A percentile compares a stretch with the other conserved stretches of the same genome.
These are phyloP conservation scores for Dioctria linearis DNA, from an alignment of 2,888 invertebrate species.

Conservation along the genomic window DNA sequence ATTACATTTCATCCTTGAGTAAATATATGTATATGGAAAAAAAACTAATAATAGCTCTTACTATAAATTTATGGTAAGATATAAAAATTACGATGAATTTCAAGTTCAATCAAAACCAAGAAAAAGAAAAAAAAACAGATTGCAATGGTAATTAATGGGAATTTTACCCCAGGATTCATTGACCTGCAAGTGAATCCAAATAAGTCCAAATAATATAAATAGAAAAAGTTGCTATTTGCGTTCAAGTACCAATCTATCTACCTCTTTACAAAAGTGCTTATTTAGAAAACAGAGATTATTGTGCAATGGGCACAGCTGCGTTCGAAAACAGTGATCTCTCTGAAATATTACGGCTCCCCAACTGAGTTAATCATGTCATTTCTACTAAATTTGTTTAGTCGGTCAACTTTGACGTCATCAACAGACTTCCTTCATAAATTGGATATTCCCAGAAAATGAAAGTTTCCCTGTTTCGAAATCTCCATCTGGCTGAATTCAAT, in stretches of 20 bases:
- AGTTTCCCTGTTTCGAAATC: not conserved
- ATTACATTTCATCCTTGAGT: not conserved
- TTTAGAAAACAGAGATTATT: not conserved
- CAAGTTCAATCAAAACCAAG: slow-evolving; percentile 16
- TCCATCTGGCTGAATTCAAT: too few relatives aligned
- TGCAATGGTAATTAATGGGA: not conserved
- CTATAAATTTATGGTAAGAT: not conserved
- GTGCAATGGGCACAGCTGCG: slow-evolving; percentile 14
- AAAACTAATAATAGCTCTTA: not conserved
- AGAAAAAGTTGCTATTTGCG: not conserved
- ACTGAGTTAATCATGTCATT: slow-evolving; percentile 1
- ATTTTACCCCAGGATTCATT: not conserved
- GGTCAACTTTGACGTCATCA: slow-evolving; percentile 47
- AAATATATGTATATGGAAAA: not conserved
- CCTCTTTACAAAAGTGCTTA: slow-evolving; percentile 3
- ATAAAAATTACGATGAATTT: not conserved
- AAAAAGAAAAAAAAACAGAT: not conserved
- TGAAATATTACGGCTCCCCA: slow-evolving; percentile 21
- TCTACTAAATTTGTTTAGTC: slow-evolving; percentile 39
- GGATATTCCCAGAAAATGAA: slow-evolving; percentile 31
- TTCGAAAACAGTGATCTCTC: not conserved
- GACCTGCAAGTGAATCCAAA: slow-evolving; percentile 3
- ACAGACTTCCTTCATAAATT: slow-evolving; percentile 15
- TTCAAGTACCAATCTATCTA: too few relatives aligned
- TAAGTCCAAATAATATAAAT: slow-evolving; percentile 16